Evolutionary conservation across 2,113 vertebrate genomes (phyloP), one percentile per base, ranked within the genome.

Genomic region (Pipra filicauda): DNA sequence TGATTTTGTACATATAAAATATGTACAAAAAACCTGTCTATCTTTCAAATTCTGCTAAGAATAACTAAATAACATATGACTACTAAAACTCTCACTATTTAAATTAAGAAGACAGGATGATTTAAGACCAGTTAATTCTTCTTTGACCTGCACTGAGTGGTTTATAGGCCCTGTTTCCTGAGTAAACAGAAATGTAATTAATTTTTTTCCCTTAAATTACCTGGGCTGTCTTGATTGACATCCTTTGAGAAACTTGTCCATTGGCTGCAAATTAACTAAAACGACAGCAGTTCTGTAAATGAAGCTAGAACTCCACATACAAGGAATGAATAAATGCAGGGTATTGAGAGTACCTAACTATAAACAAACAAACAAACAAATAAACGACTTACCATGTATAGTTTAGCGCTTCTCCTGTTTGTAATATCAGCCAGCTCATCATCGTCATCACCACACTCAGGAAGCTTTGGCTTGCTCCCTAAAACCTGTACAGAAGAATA

Each of bases 351-450:
- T 30, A 77, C 11, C 13, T 43, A 62, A 39, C 22, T 69, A n/a
- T 12, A 46, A 41, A 41, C 39, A 39, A 57, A 5, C 22, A 67
- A 43, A 55, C 28, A 70, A 27, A 15, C 2, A 82, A 57, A 15
- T 10, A 28, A 24, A 17, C 10, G 7, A 81, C 96, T 97, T 97
- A 98, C 98, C 98, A 99, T 99, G 57, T 99, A 99, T 4, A 99
- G 98, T 92, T 99, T 99, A 30, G 99, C 99, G 33, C 98, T 98
- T 95, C 97, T 99, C 95, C 99, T 98, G 96, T 99, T 99, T 30
- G 95, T 97, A 37, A 99, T n/a, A 83, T 99, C 99, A 1, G 99
- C 99, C 31, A 74, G 21, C 3, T 61, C 91, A 70, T 99, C 99
- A 0, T 99, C 98, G 33, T 98, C 97, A 15, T 97, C 98, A 58